Conservation (phyloP, 2,113 vertebrate genomes). For the Cyprinodon tularosa region DNA sequence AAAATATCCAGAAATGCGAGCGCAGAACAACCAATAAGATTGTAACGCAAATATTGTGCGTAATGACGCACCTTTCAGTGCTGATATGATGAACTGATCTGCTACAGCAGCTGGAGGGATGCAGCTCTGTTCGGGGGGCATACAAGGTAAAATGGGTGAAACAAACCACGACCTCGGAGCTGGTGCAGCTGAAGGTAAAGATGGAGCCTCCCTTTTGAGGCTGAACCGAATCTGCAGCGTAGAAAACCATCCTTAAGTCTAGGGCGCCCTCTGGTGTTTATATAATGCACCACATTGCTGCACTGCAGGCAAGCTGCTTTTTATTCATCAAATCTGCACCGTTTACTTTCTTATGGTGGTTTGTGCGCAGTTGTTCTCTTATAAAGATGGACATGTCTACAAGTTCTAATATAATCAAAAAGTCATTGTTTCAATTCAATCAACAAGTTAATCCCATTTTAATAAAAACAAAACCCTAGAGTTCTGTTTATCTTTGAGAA, state of each 20-base stretch:
- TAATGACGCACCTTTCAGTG: conserved; percentile 6
- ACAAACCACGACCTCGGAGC: neutral
- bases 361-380: neutral
- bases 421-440: neutral
- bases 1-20: neutral
- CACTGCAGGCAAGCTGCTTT: neutral
- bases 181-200: neutral
- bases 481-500: neutral
- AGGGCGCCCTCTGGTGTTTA: conserved; percentile 43
- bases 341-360: neutral
- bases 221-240: neutral
- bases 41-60: neutral
- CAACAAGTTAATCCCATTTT: neutral
- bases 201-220: neutral
- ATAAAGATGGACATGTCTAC: neutral
- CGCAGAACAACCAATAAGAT: neutral
- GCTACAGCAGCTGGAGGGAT: neutral
- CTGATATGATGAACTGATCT: neutral
- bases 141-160: conserved; percentile 35
- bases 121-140: conserved; percentile 16
- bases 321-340: conserved; percentile 2
- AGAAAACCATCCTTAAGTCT: neutral
- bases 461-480: neutral
- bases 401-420: neutral
- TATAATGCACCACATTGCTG: neutral